Base-by-base conservation (phyloP, 2,888 invertebrate genomes). In the Tyria jacobaeae region DNA sequence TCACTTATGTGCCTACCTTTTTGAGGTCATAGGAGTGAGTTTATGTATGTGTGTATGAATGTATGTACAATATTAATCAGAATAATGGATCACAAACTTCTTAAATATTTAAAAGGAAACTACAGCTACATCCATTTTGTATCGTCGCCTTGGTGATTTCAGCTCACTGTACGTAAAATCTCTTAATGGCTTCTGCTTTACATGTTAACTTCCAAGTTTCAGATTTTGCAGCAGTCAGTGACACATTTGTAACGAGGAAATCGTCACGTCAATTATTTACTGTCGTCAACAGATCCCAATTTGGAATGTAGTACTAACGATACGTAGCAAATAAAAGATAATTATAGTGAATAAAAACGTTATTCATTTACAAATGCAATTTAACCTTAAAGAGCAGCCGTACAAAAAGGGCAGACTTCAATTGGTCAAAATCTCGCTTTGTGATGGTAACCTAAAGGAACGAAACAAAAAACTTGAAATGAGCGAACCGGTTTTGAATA, bases 211-310 rank as follows among this genome's bases (percentile, higher is more conserved):
- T 53, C 27, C n/a, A 49, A 44, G 34, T 60, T 47, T 39, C 37
- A 35, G 55, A 65, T 62, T 54, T 31, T 7, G 54, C 27, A 31
- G 35, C 39, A 39, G 55, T 61, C 44, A 0, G 39, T 15, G n/a
- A 47, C n/a, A 64, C 66, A 24, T 64, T 54, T 24, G 15, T 60
- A 47, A 62, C 59, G 52, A 60, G 48, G 56, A 74, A 73, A 69
- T 55, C n/a, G n/a, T n/a, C n/a, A 62, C 64, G 48, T 52, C 53
- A 62, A 69, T 64, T 44, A 71, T 74, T 71, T 66, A 55, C 61
- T 34, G 69, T 44, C 54, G 59, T 49, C 69, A 60, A 51, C 57
- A 34, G 2, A 1, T 4, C 59, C 57, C 48, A 35, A 47, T 74
- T 60, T 59, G 59, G 62, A 56, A 54, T 39, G 37, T 37, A 14